These are phyloP conservation scores for Eurytoma adleriae DNA, from an alignment of 2,888 invertebrate species.

Conservation along the genomic window DNA sequence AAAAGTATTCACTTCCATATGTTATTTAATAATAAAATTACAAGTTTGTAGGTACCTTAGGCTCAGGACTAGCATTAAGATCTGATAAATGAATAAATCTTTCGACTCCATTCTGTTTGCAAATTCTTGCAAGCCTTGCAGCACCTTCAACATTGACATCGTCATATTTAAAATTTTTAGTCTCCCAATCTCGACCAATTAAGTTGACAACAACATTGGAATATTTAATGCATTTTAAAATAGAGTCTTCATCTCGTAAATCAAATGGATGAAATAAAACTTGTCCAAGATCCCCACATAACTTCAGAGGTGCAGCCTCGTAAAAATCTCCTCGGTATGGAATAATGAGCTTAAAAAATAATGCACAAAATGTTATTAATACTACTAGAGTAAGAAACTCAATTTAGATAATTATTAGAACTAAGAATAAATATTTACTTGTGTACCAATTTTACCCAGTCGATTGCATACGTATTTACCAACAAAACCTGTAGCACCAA, in stretches of 20 bases:
- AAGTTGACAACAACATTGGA: constrained; percentile 98
- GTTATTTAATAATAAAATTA: neutral
- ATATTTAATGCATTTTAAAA: constrained; percentile 90
- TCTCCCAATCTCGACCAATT: constrained; percentile 94
- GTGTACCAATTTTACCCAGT: constrained; percentile 91
- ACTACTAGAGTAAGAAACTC: neutral
- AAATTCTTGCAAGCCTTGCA: constrained; percentile 86
- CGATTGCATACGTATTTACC: constrained; percentile 93
- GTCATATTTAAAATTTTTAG: constrained; percentile 90
- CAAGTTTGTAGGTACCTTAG: constrained; percentile 74
- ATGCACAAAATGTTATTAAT: constrained; percentile 41
- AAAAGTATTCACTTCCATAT: neutral
- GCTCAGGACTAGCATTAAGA: constrained; percentile 86
- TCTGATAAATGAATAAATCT: constrained; percentile 94
- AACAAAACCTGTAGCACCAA: constrained; percentile 93
- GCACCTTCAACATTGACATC: constrained; percentile 94
- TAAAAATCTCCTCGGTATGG: constrained; percentile 95
- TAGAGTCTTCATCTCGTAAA: constrained; percentile 89
- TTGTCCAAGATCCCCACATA: constrained; percentile 96
- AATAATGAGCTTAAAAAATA: constrained; percentile 85
- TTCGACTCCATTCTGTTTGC: constrained; percentile 89
- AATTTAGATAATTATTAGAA: neutral
- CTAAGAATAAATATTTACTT: constrained; percentile 73
- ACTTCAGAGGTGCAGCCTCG: constrained; percentile 86
- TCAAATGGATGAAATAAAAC: constrained; percentile 92